phyloP scores from a whole-genome alignment of 2,888 invertebrate genomes.

The Prenolepis imparis region DNA sequence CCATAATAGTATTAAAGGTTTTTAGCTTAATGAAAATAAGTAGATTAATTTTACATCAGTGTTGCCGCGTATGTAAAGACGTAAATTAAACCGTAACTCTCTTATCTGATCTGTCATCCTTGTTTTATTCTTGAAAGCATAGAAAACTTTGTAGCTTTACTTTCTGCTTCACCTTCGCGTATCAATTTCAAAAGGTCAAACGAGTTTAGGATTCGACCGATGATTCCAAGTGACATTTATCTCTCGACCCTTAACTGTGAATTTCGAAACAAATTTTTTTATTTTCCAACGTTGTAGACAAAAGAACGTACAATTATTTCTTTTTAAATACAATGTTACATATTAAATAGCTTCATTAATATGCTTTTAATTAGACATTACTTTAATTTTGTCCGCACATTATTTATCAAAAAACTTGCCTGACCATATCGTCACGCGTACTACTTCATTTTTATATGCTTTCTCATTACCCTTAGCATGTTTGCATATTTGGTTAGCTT shows the following conservation, averaged over 20 bases:
- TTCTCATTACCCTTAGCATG: neutral
- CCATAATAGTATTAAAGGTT: slow-evolving; percentile 51
- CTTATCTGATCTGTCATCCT: slow-evolving; percentile 37
- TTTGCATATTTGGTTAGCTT: neutral
- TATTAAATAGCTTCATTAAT: neutral
- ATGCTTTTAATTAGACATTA: neutral
- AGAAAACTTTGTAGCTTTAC: neutral
- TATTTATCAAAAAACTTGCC: neutral
- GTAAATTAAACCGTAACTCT: slow-evolving; percentile 34
- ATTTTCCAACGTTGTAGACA: neutral
- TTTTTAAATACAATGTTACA: neutral
- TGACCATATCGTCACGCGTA: neutral
- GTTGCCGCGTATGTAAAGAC: slow-evolving; percentile 4
- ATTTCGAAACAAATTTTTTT: neutral
- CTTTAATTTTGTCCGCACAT: neutral
- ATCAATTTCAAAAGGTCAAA: neutral
- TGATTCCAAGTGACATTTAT: neutral
- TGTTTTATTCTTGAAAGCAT: neutral
- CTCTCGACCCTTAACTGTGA: slow-evolving; percentile 9
- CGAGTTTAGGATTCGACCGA: slow-evolving; percentile 9
- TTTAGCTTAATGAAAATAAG: slow-evolving; percentile 56
- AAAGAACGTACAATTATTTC: neutral
- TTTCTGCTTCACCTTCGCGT: neutral
- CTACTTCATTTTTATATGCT: neutral
- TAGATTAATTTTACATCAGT: slow-evolving; percentile 46